Conservation (phyloP, 2,113 vertebrate species). For the Hymenochirus boettgeri region DNA sequence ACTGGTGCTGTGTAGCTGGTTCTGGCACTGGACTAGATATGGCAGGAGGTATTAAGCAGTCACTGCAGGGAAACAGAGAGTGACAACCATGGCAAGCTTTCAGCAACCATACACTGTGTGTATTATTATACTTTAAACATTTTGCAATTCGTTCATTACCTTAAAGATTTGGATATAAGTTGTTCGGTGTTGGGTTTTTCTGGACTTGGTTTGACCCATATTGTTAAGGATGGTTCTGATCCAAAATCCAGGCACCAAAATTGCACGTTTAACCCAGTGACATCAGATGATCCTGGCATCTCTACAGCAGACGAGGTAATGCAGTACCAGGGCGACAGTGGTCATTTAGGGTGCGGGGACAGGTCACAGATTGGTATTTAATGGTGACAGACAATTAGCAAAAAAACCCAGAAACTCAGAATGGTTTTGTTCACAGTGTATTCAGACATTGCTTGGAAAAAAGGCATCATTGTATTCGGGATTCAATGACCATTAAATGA, state of each 20-base stretch:
- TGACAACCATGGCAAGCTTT: no score
- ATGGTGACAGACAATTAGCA: no score
- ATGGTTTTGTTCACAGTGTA: slow-evolving; percentile 33
- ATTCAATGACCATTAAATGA: no score
- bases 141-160: slow-evolving; percentile 66
- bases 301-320: slow-evolving; percentile 91
- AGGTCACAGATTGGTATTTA: no score
- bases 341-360: no score
- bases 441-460: slow-evolving; percentile 30
- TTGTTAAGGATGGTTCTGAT: slow-evolving; percentile 75
- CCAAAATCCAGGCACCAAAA: slow-evolving; percentile 95
- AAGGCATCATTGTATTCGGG: slow-evolving; percentile 18
- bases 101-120: no score
- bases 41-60: slow-evolving; percentile 68
- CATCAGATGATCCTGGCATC: slow-evolving; percentile 88
- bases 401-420: slow-evolving; percentile 17
- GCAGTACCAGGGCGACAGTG: slow-evolving; percentile 55
- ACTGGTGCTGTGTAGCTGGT: slow-evolving; percentile 58
- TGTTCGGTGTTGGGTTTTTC: slow-evolving; percentile 70
- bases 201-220: slow-evolving; percentile 74
- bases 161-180: slow-evolving; percentile 85
- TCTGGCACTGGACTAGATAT: slow-evolving; percentile 66
- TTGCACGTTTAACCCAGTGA: slow-evolving; percentile 88
- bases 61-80: slow-evolving; percentile 63
- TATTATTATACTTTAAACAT: no score